phyloP scores from a whole-genome alignment of 2,888 invertebrate species.

The Actias luna region DNA sequence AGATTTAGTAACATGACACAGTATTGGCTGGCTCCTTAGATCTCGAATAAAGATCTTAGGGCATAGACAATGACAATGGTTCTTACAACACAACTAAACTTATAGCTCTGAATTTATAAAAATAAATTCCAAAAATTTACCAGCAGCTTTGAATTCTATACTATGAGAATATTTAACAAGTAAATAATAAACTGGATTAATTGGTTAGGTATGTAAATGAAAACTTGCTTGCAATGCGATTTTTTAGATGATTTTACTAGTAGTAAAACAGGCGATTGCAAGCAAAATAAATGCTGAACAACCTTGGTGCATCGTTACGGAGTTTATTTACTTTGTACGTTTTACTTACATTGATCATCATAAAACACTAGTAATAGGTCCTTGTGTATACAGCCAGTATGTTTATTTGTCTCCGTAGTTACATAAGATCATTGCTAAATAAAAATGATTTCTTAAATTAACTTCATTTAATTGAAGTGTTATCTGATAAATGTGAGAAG shows the following conservation, averaged over 20 bases:
- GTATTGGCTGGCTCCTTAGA: no score
- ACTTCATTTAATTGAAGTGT: not conserved
- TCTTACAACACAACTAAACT: no score
- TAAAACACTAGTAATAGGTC: not conserved
- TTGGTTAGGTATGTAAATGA: no score
- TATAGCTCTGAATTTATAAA: no score
- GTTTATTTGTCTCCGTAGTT: not conserved
- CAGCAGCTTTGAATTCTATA: no score
- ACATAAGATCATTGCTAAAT: not conserved
- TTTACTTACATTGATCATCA: not conserved
- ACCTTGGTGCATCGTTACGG: not conserved
- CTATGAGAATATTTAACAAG: no score
- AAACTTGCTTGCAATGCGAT: no score
- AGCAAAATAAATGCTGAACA: not conserved
- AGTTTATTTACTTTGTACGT: not conserved
- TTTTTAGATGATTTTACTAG: not conserved
- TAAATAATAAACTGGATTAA: no score
- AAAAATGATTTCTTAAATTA: not conserved
- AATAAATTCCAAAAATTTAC: no score
- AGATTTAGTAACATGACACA: no score
- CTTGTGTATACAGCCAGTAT: not conserved
- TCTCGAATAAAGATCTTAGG: no score
- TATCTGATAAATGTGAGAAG: not conserved
- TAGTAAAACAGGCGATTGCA: not conserved
- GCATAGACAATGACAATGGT: no score